These are phyloP conservation scores for Psophia crepitans DNA, from an alignment of 2,113 vertebrate species.

Conservation along the genomic window DNA sequence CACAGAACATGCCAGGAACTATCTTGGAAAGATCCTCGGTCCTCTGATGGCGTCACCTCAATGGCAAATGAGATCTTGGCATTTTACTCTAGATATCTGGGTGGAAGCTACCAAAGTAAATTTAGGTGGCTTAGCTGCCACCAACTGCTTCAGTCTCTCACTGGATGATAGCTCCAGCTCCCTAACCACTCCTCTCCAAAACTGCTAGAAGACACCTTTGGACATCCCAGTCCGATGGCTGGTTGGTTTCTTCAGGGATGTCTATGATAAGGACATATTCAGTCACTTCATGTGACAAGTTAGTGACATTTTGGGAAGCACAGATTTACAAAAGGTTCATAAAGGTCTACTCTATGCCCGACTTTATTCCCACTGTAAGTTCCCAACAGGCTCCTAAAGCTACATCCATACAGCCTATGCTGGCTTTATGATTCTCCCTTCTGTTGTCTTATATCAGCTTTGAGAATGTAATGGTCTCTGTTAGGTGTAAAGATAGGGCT, in stretches of 20 bases:
- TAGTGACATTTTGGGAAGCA: neutral
- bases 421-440: neutral
- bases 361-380: neutral
- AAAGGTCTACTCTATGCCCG: neutral
- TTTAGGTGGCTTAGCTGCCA: neutral
- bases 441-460: neutral
- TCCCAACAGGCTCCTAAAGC: neutral
- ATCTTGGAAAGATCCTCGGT: neutral
- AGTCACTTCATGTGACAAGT: neutral
- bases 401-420: neutral
- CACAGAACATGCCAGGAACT: neutral
- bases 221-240: neutral
- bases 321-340: neutral
- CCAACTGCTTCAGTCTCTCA: neutral
- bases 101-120: neutral
- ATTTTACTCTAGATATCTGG: neutral
- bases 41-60: neutral
- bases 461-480: neutral
- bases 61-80: neutral
- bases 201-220: neutral
- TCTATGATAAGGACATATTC: neutral
- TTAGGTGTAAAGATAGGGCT: neutral
- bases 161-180: neutral
- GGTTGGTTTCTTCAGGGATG: neutral
- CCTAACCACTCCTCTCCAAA: neutral